Evolutionary conservation across 2,113 vertebrate genomes (phyloP), one percentile per base, ranked within the genome.

Genomic region (Zootoca vivipara): DNA sequence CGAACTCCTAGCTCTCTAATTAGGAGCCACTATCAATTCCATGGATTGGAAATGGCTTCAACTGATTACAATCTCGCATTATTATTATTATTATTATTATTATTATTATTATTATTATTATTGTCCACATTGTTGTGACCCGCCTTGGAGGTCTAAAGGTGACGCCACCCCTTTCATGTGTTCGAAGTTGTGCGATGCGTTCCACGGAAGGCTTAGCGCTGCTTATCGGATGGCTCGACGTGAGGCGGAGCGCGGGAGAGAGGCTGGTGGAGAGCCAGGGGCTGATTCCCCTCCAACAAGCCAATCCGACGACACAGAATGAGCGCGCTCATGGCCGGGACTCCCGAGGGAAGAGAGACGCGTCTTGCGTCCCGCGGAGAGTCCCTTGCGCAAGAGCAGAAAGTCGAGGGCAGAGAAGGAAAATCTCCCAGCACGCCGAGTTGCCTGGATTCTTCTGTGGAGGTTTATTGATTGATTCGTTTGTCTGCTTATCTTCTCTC

Each of bases 261-360:
- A 2, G 7, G 77, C 90, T 96, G 95, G 95, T 92, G 7, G 79
- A 58, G 72, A 64, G 94, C 95, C 95, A 93, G 92, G 35, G 89
- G 85, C 85, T 94, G 96, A 96, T 93, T 89, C 92, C 90, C 80
- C 85, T 87, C 88, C 91, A 94, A 94, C 35, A 94, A 95, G 42
- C 95, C 93, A 86, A 89, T 94, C 90, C 91, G 91, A 88, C 90
- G 91, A 91, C 81, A 86, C 30, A 83, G 85, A 90, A 93, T 91
- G 95, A 95, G 91, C 94, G 93, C 94, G 90, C 73, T 95, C 94
- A 95, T 95, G 95, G 93, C 88, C 78, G 81, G 81, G 86, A 86
- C 58, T 33, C 18, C 0, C 0, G 2, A 81, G 6, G 30, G 42
- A 52, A 58, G 16, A 16, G 6, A 5, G 2, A n/a, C 16, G 3